A percentile compares a stretch with the other conserved stretches of the same genome.
Conservation (phyloP, 2,797 vertebrate species). For the Sciurus vulgaris region DNA sequence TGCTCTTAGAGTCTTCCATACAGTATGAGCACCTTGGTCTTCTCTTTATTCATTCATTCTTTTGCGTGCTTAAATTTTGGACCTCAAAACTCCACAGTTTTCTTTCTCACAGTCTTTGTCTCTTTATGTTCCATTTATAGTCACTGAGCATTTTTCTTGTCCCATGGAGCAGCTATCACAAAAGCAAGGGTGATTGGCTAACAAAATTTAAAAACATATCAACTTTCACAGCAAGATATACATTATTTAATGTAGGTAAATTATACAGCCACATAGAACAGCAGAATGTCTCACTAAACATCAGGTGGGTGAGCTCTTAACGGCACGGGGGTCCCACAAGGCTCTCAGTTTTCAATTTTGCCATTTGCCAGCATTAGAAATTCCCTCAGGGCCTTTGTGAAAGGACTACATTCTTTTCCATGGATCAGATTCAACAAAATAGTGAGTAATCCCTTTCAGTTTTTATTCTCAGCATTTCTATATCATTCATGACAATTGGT, state of each 20-base stretch:
- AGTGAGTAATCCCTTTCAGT: background rate
- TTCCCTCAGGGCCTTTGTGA: background rate
- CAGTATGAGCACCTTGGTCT: background rate
- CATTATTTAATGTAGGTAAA: background rate
- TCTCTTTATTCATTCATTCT: conserved; percentile 14
- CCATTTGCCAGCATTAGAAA: background rate
- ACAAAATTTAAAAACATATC: background rate
- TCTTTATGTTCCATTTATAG: background rate
- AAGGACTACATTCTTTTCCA: background rate
- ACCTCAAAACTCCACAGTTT: background rate
- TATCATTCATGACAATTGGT: background rate
- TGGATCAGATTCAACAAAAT: background rate
- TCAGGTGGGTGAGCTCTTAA: background rate
- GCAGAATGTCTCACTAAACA: background rate
- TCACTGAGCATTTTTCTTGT: background rate
- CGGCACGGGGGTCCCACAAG: background rate
- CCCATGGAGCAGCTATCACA: background rate
- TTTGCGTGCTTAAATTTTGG: background rate
- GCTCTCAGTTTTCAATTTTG: background rate
- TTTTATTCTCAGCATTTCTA: background rate
- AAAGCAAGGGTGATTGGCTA: background rate
- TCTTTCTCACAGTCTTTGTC: background rate
- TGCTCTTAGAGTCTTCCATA: background rate
- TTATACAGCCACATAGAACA: background rate
- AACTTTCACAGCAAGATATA: background rate